Evolutionary conservation across 2,888 invertebrate genomes (phyloP).

Genomic region (Drosophila kanekoi): DNA sequence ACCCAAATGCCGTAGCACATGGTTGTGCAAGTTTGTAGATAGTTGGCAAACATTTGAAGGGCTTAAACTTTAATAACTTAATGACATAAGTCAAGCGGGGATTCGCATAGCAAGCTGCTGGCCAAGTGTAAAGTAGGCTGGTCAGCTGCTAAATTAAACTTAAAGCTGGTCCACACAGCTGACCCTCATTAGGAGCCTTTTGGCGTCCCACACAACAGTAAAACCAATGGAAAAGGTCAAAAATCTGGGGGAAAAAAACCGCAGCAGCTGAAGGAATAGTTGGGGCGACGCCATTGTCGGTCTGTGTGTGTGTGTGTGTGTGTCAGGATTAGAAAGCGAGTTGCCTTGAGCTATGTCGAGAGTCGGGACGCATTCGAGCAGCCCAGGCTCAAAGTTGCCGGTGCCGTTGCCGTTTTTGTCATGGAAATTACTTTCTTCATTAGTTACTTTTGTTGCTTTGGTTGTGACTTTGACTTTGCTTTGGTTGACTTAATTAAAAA

Average conservation of each 20-base stretch:
- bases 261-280: conserved; percentile 32
- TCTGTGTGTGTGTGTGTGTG: conserved; percentile 1
- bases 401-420: conserved; percentile 71
- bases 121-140: conserved; percentile 70
- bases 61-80: conserved; percentile 76
- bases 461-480: conserved; percentile 39
- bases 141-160: conserved; percentile 76
- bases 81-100: conserved; percentile 67
- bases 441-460: conserved; percentile 75
- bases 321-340: conserved; percentile 48
- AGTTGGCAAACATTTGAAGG: conserved; percentile 72
- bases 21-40: conserved; percentile 55
- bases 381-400: conserved; percentile 29
- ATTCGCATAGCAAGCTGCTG: conserved; percentile 10
- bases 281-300: conserved; percentile 1
- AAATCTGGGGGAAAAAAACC: conserved; percentile 49
- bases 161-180: conserved; percentile 42
- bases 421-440: conserved; percentile 83
- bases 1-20: conserved; percentile 29
- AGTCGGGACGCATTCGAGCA: conserved; percentile 8
- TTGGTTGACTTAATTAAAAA: conserved; percentile 81
- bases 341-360: conserved; percentile 45
- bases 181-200: conserved; percentile 73
- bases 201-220: conserved; percentile 27
- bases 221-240: conserved; percentile 61